Evolutionary conservation across 2,113 vertebrate species (phyloP).

Genomic region (Tachysurus fulvidraco): DNA sequence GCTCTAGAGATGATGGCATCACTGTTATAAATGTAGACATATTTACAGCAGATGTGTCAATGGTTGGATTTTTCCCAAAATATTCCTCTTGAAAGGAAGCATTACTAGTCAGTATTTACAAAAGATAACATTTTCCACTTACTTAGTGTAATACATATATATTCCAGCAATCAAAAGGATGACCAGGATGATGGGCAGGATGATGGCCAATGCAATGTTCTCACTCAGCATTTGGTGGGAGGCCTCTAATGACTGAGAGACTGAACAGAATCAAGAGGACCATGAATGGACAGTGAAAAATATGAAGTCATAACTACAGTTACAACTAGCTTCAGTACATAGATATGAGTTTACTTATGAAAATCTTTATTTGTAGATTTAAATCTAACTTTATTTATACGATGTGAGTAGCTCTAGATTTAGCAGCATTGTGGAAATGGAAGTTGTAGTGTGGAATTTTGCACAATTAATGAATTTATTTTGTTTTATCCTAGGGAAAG

Average conservation of each 20-base stretch:
- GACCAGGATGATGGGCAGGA: constrained; percentile 87
- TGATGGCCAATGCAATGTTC: constrained; percentile 88
- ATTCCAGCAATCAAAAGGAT: constrained; percentile 89
- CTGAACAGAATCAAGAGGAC: constrained; percentile 61
- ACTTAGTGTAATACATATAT: constrained; percentile 93
- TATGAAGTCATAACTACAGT: background rate
- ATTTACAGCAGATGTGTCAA: background rate
- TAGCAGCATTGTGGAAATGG: background rate
- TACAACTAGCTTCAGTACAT: background rate
- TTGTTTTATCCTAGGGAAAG: background rate
- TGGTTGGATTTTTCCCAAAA: background rate
- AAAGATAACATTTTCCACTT: constrained; percentile 56
- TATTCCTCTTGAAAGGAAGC: background rate
- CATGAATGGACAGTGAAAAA: background rate
- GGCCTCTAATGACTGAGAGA: constrained; percentile 84
- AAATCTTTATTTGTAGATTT: background rate
- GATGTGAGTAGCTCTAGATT: background rate
- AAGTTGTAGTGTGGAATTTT: background rate
- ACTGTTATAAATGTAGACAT: too few relatives aligned
- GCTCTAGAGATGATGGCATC: too few relatives aligned
- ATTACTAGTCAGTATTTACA: background rate
- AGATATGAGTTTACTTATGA: too few relatives aligned
- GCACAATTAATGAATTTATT: background rate
- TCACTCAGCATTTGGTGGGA: constrained; percentile 87
- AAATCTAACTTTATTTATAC: background rate